Conservation (phyloP, 1,140 invertebrate genomes). For the Leucophenga varia region DNA sequence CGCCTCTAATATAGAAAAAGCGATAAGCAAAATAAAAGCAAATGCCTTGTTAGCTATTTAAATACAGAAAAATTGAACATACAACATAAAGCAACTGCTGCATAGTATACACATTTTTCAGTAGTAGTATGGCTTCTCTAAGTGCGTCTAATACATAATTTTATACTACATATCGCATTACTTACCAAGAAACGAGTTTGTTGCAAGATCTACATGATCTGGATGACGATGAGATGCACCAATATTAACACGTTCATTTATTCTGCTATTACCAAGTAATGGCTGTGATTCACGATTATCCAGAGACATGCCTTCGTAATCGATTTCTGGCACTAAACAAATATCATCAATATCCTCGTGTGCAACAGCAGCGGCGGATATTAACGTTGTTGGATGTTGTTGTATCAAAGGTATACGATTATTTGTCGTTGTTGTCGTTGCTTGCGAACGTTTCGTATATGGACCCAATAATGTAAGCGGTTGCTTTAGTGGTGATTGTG, state of each 20-base stretch:
- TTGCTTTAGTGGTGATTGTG: constrained; percentile 31
- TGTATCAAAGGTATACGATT: constrained; percentile 1
- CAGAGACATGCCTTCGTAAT: constrained; percentile 63
- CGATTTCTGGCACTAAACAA: constrained; percentile 52
- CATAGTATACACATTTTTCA: too few species aligned
- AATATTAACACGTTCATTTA: constrained; percentile 34
- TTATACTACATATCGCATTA: constrained; percentile 10
- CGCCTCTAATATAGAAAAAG: too few species aligned
- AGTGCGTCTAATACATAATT: constrained; percentile 4
- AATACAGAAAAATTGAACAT: too few species aligned
- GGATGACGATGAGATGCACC: constrained; percentile 50
- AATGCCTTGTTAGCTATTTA: too few species aligned
- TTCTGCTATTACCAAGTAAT: constrained; percentile 73
- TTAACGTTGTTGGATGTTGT: constrained; percentile 2
- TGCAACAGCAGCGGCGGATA: too few species aligned
- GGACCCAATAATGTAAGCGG: too few species aligned
- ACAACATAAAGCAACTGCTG: too few species aligned
- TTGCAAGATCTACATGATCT: constrained; percentile 73
- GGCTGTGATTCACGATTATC: constrained; percentile 86
- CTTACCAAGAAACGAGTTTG: constrained; percentile 81
- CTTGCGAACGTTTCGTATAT: constrained; percentile 11
- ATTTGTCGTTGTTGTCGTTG: too few species aligned
- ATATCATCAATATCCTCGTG: constrained; percentile 48
- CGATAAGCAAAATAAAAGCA: too few species aligned
- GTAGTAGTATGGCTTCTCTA: constrained; percentile 33